Conservation (phyloP, 64 coral and sea anemone species). For the Hydrozoanthus tunicans region DNA sequence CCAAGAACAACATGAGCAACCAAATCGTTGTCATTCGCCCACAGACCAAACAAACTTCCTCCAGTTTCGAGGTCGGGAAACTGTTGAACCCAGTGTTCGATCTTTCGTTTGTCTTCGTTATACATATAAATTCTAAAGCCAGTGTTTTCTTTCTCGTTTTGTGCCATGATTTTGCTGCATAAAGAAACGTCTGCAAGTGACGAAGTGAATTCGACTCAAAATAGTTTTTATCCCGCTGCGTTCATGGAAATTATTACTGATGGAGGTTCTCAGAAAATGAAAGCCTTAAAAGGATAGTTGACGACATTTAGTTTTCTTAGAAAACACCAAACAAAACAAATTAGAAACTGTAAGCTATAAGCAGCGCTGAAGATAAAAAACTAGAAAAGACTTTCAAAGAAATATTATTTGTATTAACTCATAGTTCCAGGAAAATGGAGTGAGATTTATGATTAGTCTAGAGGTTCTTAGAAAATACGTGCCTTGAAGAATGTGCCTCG, state of each 20-base stretch:
- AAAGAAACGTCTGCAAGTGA: neutral
- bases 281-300: neutral
- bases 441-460: neutral
- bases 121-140: slow-evolving; percentile 49
- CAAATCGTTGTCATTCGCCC: slow-evolving; percentile 46
- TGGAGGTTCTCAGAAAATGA: neutral
- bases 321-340: neutral
- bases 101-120: slow-evolving; percentile 46
- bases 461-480: slow-evolving; percentile 30
- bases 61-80: slow-evolving; percentile 71
- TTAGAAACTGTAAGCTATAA: neutral
- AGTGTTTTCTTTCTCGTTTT: neutral
- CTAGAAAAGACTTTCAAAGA: no score
- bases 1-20: slow-evolving; percentile 71
- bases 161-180: neutral
- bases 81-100: slow-evolving; percentile 8
- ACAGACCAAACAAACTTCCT: slow-evolving; percentile 89
- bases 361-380: no score
- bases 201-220: neutral
- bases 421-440: neutral
- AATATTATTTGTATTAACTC: no score
- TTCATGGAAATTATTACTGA: neutral
- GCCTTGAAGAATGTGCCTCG: neutral
- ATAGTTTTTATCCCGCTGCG: neutral
- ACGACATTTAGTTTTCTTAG: neutral